Evolutionary conservation across 1,140 invertebrate genomes (phyloP).

Genomic region (Bombus impatiens): DNA sequence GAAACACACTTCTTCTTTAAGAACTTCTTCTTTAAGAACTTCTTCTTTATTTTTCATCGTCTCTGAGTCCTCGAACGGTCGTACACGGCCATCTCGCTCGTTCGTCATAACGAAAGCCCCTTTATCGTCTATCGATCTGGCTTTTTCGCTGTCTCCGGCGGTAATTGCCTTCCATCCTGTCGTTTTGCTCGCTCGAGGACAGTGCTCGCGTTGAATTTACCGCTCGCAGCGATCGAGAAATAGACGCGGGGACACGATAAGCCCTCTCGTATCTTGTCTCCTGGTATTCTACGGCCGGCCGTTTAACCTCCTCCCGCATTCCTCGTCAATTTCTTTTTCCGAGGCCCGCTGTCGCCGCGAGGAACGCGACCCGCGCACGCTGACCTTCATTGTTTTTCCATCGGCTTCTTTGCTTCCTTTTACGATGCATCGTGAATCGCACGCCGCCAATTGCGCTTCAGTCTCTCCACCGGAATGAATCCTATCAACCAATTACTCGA

Average conservation of each 20-base stretch:
- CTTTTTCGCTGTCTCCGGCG: slow-evolving; percentile 12
- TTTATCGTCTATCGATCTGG: slow-evolving; percentile 32
- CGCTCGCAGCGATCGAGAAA: slow-evolving; percentile 54
- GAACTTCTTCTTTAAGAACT: not conserved
- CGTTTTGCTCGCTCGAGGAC: slow-evolving; percentile 15
- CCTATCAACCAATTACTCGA: slow-evolving; percentile 27
- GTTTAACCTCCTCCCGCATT: slow-evolving; percentile 51
- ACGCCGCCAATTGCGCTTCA: slow-evolving; percentile 2
- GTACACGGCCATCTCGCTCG: not conserved
- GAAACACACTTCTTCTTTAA: not conserved
- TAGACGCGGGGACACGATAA: slow-evolving; percentile 57
- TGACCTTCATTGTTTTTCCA: slow-evolving; percentile 59
- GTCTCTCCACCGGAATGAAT: slow-evolving; percentile 6
- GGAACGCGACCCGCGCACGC: slow-evolving; percentile 51
- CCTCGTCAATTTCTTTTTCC: slow-evolving; percentile 56
- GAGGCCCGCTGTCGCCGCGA: slow-evolving; percentile 31
- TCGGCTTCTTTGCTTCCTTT: slow-evolving; percentile 41
- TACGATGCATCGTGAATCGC: slow-evolving; percentile 38
- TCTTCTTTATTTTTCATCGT: slow-evolving; percentile 4
- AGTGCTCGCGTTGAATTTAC: slow-evolving; percentile 60
- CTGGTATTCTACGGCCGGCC: slow-evolving; percentile 36
- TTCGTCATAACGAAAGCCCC: slow-evolving; percentile 37
- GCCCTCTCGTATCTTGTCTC: slow-evolving; percentile 33
- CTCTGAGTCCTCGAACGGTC: not conserved
- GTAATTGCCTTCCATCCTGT: slow-evolving; percentile 44